A percentile compares a stretch with the other conserved stretches of the same genome.
Evolutionary conservation across 2,797 vertebrate genomes (phyloP).

Genomic region (Micromesistius poutassou): DNA sequence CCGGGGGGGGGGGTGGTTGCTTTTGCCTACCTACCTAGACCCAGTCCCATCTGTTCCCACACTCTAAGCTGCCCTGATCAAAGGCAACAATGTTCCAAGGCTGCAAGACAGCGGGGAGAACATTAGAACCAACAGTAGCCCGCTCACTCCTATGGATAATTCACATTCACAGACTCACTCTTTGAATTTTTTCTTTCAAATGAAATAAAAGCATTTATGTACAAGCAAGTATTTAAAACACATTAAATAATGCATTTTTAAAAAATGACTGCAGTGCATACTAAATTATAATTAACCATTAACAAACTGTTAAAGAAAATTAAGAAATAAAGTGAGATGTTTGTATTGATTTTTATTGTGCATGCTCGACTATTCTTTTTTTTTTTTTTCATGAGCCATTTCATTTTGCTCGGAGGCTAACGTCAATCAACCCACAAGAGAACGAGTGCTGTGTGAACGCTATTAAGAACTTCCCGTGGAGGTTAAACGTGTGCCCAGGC

Average conservation of each 20-base stretch:
- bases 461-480: constrained; percentile 21
- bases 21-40: background rate
- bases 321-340: background rate
- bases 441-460: background rate
- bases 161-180: background rate
- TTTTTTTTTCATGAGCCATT: background rate
- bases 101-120: background rate
- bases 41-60: constrained; percentile 12
- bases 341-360: background rate
- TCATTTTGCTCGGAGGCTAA: background rate
- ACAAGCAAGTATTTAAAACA: background rate
- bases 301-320: background rate
- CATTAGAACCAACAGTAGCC: background rate
- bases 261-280: background rate
- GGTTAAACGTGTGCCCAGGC: constrained; percentile 6
- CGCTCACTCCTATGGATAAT: background rate
- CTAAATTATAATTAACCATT: background rate
- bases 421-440: constrained; percentile 19
- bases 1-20: background rate
- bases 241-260: background rate
- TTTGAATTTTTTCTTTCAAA: background rate
- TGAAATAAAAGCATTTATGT: background rate
- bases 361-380: background rate
- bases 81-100: background rate
- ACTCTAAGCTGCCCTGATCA: constrained; percentile 9